Base-by-base conservation (phyloP, 2,888 invertebrate genomes). In the Polydesmus complanatus region DNA sequence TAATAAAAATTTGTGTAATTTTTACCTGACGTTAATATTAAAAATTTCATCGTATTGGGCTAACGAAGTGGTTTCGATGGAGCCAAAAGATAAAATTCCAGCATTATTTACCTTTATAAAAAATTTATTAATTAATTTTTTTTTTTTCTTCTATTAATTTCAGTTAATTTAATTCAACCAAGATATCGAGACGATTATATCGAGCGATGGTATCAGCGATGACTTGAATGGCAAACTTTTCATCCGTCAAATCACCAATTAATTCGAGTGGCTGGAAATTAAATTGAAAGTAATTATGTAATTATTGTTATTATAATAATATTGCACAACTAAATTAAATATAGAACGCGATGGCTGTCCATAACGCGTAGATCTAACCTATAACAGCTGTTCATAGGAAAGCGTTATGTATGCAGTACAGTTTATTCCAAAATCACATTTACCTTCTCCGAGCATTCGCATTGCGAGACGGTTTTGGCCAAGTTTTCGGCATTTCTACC, bases 31-130 rank as follows among this genome's bases (percentile, higher is more conserved):
- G 73, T 97, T 97, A 1, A 86, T 82, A 69, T 89, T 87, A 83
- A 97, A 91, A 14, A 92, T 77, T 25, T 84, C 79, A 73, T 97
- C 96, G 70, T 84, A 95, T 70, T 93, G 92, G 54, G 87, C 87
- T 67, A 96, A 70, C 22, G 81, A 81, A 0, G 93, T 88, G 65
- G 80, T 86, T 75, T 95, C 94, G 68, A 94, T 91, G 1, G 81
- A 80, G 27, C 94, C 95, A 0, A 77, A 77, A 70, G 86, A 87
- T 25, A 93, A 74, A 27, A 88, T 82, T 2, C 95, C 95, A 19
- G 95, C 95, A 75, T 88, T 92, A 73, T 96, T 92, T 0, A 92
- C 80, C 56, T 92, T 73, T n/a, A 21, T 54, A n/a, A n/a, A n/a
- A n/a, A n/a, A n/a, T n/a, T n/a, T n/a, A n/a, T n/a, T n/a, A n/a